These are phyloP conservation scores for Hoplodrina ambigua DNA, from an alignment of 2,888 invertebrate species.

Conservation along the genomic window DNA sequence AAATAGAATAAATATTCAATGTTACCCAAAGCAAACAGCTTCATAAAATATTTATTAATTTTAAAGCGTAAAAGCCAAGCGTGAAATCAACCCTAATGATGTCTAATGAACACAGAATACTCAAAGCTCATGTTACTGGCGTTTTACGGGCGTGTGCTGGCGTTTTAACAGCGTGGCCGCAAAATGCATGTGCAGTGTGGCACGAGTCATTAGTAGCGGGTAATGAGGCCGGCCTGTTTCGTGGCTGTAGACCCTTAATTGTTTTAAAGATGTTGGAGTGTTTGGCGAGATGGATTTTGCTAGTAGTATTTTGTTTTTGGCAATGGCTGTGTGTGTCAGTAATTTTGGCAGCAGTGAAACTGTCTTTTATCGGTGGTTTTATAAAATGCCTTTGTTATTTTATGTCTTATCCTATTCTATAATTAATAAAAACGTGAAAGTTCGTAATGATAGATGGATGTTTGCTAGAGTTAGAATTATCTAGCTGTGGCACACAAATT, in stretches of 20 bases:
- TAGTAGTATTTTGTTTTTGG: neutral
- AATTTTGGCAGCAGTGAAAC: too few species aligned
- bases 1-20: neutral
- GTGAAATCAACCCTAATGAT: conserved; percentile 41
- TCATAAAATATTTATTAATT: conserved; percentile 29
- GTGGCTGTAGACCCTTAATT: conserved; percentile 13
- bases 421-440: too few species aligned
- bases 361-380: too few species aligned
- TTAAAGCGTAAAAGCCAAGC: neutral
- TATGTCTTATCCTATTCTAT: too few species aligned
- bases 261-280: conserved; percentile 18
- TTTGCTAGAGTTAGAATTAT: too few species aligned
- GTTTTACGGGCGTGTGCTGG: conserved; percentile 8
- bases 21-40: neutral
- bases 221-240: conserved; percentile 14
- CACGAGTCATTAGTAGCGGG: conserved; percentile 27
- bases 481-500: too few species aligned
- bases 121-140: conserved; percentile 7
- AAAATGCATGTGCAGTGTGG: conserved; percentile 42
- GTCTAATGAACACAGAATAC: conserved; percentile 38
- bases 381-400: too few species aligned
- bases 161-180: conserved; percentile 22
- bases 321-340: too few species aligned
- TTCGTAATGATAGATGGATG: too few species aligned
- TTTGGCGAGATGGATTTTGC: conserved; percentile 1